Evolutionary conservation across 2,888 invertebrate genomes (phyloP).

Genomic region (Ophioninae sp.): DNA sequence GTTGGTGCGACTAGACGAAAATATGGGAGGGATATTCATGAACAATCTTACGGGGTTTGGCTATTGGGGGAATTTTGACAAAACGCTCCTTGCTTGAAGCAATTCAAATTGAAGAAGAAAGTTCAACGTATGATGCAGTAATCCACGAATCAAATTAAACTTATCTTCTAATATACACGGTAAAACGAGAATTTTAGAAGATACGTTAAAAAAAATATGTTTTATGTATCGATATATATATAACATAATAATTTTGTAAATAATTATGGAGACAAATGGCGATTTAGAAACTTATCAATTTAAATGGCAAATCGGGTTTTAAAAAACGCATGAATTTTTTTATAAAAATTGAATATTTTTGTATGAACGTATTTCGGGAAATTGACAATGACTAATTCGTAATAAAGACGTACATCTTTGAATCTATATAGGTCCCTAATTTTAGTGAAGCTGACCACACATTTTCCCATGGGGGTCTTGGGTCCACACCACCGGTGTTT

Average conservation of each 20-base stretch:
- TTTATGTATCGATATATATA: neutral
- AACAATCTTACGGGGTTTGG: no score
- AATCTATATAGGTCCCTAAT: neutral
- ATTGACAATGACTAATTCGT: no score
- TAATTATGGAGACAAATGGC: neutral
- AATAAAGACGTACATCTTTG: no score
- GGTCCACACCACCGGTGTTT: conserved; percentile 27
- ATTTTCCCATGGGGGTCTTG: neutral
- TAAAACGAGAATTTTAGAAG: neutral
- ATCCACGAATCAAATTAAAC: no score
- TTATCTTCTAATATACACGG: no score
- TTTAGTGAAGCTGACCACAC: neutral
- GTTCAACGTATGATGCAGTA: no score
- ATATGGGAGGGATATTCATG: neutral
- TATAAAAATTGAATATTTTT: neutral
- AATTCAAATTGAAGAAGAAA: no score
- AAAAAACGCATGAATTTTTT: neutral
- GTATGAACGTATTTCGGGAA: neutral
- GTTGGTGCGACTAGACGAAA: neutral
- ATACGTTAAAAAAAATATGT: neutral
- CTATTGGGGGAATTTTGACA: no score
- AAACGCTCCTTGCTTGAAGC: no score
- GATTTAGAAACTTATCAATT: neutral
- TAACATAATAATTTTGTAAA: no score
- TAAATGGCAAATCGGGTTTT: neutral